Base-by-base conservation (phyloP, 2,888 invertebrate species). In the Cosmopolites sordidus region DNA sequence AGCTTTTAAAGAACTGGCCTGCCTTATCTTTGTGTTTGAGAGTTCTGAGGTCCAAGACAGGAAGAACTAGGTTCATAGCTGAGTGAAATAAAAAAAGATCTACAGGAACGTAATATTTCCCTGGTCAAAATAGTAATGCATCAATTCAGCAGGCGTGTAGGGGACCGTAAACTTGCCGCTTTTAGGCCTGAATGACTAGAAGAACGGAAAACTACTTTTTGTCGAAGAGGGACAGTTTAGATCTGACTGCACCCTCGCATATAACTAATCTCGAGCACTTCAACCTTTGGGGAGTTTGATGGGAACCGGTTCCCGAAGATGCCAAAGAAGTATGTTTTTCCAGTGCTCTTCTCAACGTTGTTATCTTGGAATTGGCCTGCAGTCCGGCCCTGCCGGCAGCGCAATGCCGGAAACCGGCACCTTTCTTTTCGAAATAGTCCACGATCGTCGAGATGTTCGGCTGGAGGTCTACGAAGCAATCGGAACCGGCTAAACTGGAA, bases 201-300 rank as follows among this genome's bases (percentile, higher is more conserved):
- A 42, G 22, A 37, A 43, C 18, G 16, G 29, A 40, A 44, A 9
- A 43, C 43, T 48, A 53, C 18, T 83, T 80, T 69, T 84, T 89
- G 74, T 92, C 92, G 73, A 92, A 92, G 37, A 92, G 81, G 60
- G 87, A 88, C 69, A 92, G 78, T 74, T 92, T 92, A 47, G 89
- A 90, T 67, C 84, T 81, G 54, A 92, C 92, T 46, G 91, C 91
- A 60, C 92, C 92, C 69, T 91, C 91, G 73, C 91, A 92, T 29
- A 92, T 81, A 69, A 85, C 83, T 60, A 90, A 79, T 41, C 89
- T 84, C 60, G 76, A 77, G 63, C 81, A 79, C 56, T 80, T 77
- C 60, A 69, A 64, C 62, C 74, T 60, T 68, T 76, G 62, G 60
- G 70, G 62, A 49, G 70, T 64, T 42, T 62, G 48, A 38, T 60